Evolutionary conservation across 1,140 invertebrate genomes (phyloP).

Genomic region (Ruditapes philippinarum): DNA sequence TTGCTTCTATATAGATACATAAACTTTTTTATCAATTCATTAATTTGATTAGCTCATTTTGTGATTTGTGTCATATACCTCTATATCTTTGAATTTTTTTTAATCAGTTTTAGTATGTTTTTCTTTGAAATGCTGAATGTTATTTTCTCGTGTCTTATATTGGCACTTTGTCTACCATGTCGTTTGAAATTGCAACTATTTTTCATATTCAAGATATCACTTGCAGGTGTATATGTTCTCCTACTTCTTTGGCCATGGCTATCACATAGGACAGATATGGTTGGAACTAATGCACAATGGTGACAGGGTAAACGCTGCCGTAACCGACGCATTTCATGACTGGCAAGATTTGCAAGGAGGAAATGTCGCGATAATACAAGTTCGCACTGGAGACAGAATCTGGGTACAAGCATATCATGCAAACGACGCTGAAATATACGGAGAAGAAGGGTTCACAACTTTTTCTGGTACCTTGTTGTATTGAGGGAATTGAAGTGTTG

Average conservation of each 20-base stretch:
- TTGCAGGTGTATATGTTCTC: not conserved
- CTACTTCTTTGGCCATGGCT: not conserved
- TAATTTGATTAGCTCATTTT: too few relatives aligned
- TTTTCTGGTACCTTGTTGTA: not conserved
- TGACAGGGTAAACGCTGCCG: not conserved
- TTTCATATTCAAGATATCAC: too few relatives aligned
- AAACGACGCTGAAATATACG: not conserved
- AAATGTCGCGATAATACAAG: not conserved
- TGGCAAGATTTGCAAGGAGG: slow-evolving; percentile 3
- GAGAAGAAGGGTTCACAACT: not conserved
- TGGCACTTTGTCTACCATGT: too few relatives aligned
- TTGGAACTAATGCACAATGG: not conserved
- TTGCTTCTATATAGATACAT: too few relatives aligned
- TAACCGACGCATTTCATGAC: not conserved
- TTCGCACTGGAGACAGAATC: not conserved
- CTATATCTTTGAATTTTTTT: too few relatives aligned
- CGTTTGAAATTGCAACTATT: too few relatives aligned
- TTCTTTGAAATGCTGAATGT: too few relatives aligned
- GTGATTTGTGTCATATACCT: too few relatives aligned
- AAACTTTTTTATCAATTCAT: too few relatives aligned
- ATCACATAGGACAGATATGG: not conserved
- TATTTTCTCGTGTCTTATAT: too few relatives aligned
- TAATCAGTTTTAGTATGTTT: too few relatives aligned
- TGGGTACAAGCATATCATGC: not conserved
- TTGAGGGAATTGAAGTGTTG: too few relatives aligned